Percentiles rank a stretch among this genome's conserved stretches.
These are phyloP conservation scores for Fabriciana adippe DNA, from an alignment of 2,888 invertebrate species.

Conservation along the genomic window DNA sequence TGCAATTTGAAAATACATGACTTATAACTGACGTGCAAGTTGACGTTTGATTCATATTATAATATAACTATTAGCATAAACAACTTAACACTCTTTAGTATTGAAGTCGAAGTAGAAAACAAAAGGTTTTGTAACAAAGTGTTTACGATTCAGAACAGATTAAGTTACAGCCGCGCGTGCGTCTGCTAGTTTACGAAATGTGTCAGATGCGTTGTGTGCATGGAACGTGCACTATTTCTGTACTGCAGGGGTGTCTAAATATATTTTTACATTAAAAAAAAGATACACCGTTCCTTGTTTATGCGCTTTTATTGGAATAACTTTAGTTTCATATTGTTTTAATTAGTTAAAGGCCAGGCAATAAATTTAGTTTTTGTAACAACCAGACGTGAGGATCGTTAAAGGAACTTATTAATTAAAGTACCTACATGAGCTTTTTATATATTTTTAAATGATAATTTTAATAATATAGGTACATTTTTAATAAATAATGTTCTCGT, in stretches of 20 bases:
- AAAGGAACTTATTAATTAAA: too few relatives aligned
- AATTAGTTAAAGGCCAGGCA: neutral
- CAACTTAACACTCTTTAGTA: neutral
- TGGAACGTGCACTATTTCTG: constrained; percentile 67
- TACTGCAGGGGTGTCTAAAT: constrained; percentile 44
- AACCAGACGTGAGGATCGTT: too few relatives aligned
- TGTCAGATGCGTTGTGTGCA: constrained; percentile 44
- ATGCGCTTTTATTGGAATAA: neutral
- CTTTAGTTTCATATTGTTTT: neutral
- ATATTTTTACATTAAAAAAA: constrained; percentile 1
- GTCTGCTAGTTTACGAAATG: constrained; percentile 42
- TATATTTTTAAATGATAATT: too few relatives aligned
- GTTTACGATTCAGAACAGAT: constrained; percentile 34
- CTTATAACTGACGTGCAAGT: constrained; percentile 12
- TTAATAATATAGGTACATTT: too few relatives aligned
- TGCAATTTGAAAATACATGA: too few relatives aligned
- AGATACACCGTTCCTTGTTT: neutral
- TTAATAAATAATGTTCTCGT: too few relatives aligned
- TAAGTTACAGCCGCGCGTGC: constrained; percentile 38
- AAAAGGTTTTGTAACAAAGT: constrained; percentile 32
- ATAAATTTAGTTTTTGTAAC: neutral
- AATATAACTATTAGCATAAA: neutral
- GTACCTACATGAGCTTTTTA: too few relatives aligned
- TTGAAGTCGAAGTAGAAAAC: constrained; percentile 13
- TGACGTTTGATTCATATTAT: neutral